phyloP scores from a whole-genome alignment of 2,888 invertebrate species.

The Pseudolycoriella hygida region DNA sequence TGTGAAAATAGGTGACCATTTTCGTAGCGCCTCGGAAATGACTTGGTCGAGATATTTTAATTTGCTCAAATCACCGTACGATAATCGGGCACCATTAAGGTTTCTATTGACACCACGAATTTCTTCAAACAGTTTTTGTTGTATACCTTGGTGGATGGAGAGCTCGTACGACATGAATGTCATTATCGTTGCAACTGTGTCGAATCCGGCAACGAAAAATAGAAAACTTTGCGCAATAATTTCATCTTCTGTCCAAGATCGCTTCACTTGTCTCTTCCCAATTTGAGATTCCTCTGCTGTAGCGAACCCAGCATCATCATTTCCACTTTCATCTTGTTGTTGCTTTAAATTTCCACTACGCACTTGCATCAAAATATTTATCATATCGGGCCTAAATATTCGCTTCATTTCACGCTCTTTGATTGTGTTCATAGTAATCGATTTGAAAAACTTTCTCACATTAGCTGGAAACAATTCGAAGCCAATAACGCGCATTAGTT shows the following conservation, averaged over 20 bases:
- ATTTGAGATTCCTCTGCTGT: too few species aligned
- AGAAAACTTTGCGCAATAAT: constrained; percentile 31
- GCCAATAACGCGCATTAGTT: too few species aligned
- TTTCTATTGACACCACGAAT: constrained; percentile 28
- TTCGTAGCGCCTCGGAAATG: constrained; percentile 33
- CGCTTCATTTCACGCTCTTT: not conserved
- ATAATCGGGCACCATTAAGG: constrained; percentile 25
- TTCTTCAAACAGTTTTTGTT: constrained; percentile 31
- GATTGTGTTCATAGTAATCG: not conserved
- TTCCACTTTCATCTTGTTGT: constrained; percentile 21
- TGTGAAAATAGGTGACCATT: constrained; percentile 29
- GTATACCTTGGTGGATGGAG: constrained; percentile 33
- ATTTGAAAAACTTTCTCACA: too few species aligned
- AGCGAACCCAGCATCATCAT: constrained; percentile 24
- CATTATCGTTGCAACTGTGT: constrained; percentile 29
- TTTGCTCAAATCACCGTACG: constrained; percentile 33
- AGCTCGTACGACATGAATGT: constrained; percentile 30
- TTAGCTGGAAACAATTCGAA: too few species aligned
- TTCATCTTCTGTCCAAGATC: constrained; percentile 23
- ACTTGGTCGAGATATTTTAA: constrained; percentile 46
- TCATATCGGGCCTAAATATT: constrained; percentile 17
- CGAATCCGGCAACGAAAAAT: constrained; percentile 35
- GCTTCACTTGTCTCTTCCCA: constrained; percentile 10
- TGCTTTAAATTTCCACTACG: constrained; percentile 22
- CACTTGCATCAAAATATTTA: constrained; percentile 31